These are phyloP conservation scores for Zootermopsis nevadensis DNA, from an alignment of 2,888 invertebrate genomes.

Conservation along the genomic window DNA sequence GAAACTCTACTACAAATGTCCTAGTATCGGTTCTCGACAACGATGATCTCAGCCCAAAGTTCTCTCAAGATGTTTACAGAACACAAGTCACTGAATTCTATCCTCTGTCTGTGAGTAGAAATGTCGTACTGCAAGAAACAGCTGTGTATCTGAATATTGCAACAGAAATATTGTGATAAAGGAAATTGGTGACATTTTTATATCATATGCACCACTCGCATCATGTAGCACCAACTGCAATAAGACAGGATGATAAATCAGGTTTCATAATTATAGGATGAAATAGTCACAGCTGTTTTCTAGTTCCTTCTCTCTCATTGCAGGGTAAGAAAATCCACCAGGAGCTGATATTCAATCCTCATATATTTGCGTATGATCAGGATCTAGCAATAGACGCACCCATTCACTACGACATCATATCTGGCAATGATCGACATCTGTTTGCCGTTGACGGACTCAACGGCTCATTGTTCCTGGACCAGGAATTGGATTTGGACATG, in stretches of 20 bases:
- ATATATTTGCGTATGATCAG: slow-evolving; percentile 83
- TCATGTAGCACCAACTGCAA: too few relatives aligned
- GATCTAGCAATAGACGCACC: slow-evolving; percentile 80
- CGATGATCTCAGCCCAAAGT: slow-evolving; percentile 85
- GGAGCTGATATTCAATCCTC: slow-evolving; percentile 75
- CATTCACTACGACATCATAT: slow-evolving; percentile 81
- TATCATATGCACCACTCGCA: too few relatives aligned
- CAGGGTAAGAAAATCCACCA: slow-evolving; percentile 79
- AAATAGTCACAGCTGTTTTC: too few relatives aligned
- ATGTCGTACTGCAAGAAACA: not conserved
- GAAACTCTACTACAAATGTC: slow-evolving; percentile 78
- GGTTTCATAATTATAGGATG: too few relatives aligned
- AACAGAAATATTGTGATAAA: too few relatives aligned
- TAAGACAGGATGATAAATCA: too few relatives aligned
- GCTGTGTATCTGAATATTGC: too few relatives aligned
- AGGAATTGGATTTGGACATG: slow-evolving; percentile 84
- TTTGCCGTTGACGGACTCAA: slow-evolving; percentile 81
- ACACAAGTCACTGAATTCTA: slow-evolving; percentile 86
- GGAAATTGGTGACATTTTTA: too few relatives aligned
- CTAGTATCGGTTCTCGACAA: slow-evolving; percentile 79
- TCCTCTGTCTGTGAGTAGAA: slow-evolving; percentile 76
- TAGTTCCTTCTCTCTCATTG: not conserved
- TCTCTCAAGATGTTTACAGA: slow-evolving; percentile 82
- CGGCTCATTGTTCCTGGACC: slow-evolving; percentile 80
- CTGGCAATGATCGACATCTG: slow-evolving; percentile 82